These are phyloP conservation scores for Sinhomidia bicolor DNA, from an alignment of 2,888 invertebrate species.

Conservation along the genomic window DNA sequence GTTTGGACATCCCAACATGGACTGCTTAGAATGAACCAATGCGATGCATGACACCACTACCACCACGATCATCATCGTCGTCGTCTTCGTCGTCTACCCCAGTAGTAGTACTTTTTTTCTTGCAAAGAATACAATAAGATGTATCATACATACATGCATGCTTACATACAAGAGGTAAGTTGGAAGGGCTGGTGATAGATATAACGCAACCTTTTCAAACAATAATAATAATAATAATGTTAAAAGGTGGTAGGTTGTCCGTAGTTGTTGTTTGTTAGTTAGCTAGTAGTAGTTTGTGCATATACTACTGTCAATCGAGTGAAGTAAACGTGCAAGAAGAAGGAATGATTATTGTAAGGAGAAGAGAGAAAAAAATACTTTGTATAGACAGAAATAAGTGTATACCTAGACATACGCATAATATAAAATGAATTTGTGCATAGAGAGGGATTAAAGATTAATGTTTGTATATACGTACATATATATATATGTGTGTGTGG, in stretches of 20 bases:
- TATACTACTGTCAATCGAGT: background rate
- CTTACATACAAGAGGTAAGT: too few species aligned
- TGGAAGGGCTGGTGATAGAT: background rate
- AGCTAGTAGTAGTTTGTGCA: background rate
- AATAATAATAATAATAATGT: background rate
- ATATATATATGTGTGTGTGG: too few species aligned
- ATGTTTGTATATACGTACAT: background rate
- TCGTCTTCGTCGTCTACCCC: too few species aligned
- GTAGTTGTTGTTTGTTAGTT: too few species aligned
- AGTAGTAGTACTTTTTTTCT: too few species aligned
- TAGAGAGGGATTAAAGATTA: too few species aligned
- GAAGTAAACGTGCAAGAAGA: background rate
- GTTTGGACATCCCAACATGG: slow-evolving; percentile 69
- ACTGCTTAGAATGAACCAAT: slow-evolving; percentile 59
- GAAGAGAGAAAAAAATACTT: background rate
- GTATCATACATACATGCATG: background rate
- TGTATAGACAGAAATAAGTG: background rate
- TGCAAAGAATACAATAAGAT: background rate
- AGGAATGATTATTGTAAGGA: slow-evolving; percentile 6
- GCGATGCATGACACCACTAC: slow-evolving; percentile 4
- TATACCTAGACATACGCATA: background rate
- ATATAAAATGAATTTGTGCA: background rate
- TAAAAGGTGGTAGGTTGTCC: slow-evolving; percentile 3
- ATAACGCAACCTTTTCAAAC: slow-evolving; percentile 42
- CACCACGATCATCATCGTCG: too few species aligned